phyloP scores from a whole-genome alignment of 2,797 vertebrate genomes.

The Naso thynnoides region DNA sequence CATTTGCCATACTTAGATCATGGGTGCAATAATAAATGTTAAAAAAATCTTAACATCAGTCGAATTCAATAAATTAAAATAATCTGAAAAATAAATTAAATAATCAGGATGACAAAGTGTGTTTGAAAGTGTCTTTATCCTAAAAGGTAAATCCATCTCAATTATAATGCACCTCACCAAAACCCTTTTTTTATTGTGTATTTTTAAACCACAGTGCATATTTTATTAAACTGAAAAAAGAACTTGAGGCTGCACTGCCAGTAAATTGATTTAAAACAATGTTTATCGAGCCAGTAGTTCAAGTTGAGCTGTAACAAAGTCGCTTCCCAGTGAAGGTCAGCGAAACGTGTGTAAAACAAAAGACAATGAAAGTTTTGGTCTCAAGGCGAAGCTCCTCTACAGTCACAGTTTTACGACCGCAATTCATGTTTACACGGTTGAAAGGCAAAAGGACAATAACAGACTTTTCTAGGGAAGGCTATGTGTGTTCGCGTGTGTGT shows the following conservation, averaged over 20 bases:
- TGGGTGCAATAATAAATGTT: neutral
- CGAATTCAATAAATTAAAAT: neutral
- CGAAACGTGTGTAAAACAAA: slow-evolving; percentile 30
- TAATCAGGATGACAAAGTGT: too few species aligned
- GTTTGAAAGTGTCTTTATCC: too few species aligned
- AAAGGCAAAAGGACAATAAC: slow-evolving; percentile 50
- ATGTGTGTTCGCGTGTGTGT: neutral
- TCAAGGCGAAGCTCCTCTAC: slow-evolving; percentile 46
- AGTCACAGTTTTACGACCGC: slow-evolving; percentile 37
- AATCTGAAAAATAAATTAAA: too few species aligned
- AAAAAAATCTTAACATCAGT: neutral
- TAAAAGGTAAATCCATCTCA: too few species aligned
- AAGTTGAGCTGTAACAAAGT: slow-evolving; percentile 21
- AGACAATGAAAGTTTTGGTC: slow-evolving; percentile 39
- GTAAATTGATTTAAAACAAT: neutral
- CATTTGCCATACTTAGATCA: neutral
- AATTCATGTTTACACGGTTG: slow-evolving; percentile 46
- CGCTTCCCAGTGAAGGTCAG: slow-evolving; percentile 40
- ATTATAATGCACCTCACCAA: neutral
- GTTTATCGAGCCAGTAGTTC: slow-evolving; percentile 32
- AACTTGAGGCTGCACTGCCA: neutral
- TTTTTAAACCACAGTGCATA: neutral
- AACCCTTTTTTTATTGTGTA: neutral
- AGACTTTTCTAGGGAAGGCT: neutral
- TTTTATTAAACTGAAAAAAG: neutral